A percentile compares a stretch with the other conserved stretches of the same genome.
These are phyloP conservation scores for Odocoileus virginianus DNA, from an alignment of 2,113 vertebrate species.

Conservation along the genomic window DNA sequence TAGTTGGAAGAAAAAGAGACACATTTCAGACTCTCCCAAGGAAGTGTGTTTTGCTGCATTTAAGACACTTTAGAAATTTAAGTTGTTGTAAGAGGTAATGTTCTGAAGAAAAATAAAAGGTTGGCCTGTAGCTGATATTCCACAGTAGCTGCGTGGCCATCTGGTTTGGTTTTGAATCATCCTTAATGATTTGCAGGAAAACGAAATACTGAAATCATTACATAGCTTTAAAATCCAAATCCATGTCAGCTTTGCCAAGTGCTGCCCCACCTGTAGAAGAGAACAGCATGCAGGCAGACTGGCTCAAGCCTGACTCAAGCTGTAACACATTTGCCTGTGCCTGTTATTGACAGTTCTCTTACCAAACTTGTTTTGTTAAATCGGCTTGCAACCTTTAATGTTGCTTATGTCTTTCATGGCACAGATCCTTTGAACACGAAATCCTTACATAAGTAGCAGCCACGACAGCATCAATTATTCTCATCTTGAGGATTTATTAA, in stretches of 20 bases:
- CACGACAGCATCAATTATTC: conserved; percentile 13
- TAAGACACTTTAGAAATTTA: conserved; percentile 75
- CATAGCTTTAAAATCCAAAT: conserved; percentile 76
- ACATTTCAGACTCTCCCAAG: conserved; percentile 50
- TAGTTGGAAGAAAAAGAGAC: conserved; percentile 46
- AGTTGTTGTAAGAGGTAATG: conserved; percentile 63
- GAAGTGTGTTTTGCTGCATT: conserved; percentile 65
- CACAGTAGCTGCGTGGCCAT: conserved; percentile 56
- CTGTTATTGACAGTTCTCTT: conserved; percentile 51
- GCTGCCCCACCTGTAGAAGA: not conserved
- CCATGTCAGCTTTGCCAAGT: conserved; percentile 69
- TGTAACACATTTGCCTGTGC: not conserved
- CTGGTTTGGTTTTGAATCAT: conserved; percentile 77
- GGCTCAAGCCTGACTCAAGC: not conserved
- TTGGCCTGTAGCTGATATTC: conserved; percentile 63
- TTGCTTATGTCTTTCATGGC: conserved; percentile 14
- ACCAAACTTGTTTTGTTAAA: conserved; percentile 25
- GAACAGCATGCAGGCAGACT: not conserved
- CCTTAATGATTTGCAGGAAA: conserved; percentile 74
- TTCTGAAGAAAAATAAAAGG: conserved; percentile 62
- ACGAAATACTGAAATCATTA: conserved; percentile 77
- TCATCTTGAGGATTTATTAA: conserved; percentile 41
- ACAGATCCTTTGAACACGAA: conserved; percentile 16
- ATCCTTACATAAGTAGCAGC: conserved; percentile 43
- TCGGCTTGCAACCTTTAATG: not conserved